A percentile compares a stretch with the other conserved stretches of the same genome.
phyloP scores from a whole-genome alignment of 2,113 vertebrate genomes.

The Macquaria australasica region DNA sequence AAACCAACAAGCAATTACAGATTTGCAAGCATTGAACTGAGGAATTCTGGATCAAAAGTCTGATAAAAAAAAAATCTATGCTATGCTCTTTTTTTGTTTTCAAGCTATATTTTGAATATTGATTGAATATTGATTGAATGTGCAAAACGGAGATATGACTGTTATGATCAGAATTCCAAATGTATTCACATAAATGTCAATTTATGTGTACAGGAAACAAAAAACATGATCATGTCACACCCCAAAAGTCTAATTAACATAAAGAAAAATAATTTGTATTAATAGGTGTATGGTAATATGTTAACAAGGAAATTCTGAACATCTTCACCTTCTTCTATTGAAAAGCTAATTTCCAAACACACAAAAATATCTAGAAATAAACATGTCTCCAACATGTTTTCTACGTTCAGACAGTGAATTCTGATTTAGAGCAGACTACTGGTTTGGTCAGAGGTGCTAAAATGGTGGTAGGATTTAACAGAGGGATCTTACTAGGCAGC shows the following conservation, averaged over 20 bases:
- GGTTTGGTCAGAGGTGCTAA: slow-evolving; percentile 51
- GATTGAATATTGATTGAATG: slow-evolving; percentile 12
- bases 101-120: background rate
- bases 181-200: slow-evolving; percentile 22
- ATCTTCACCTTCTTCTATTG: slow-evolving; percentile 26
- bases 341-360: slow-evolving; percentile 56
- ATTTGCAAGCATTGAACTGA: slow-evolving; percentile 34
- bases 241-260: background rate
- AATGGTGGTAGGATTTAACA: slow-evolving; percentile 63
- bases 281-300: slow-evolving; percentile 51
- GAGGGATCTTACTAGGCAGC: slow-evolving; percentile 84
- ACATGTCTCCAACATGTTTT: slow-evolving; percentile 66
- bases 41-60: slow-evolving; percentile 57
- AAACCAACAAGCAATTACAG: slow-evolving; percentile 58
- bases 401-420: slow-evolving; percentile 48
- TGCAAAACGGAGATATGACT: background rate
- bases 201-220: slow-evolving; percentile 26
- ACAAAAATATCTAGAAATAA: slow-evolving; percentile 56
- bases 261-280: background rate
- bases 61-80: background rate
- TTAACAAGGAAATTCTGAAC: slow-evolving; percentile 42
- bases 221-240: background rate
- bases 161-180: slow-evolving; percentile 54
- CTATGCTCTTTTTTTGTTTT: background rate
- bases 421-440: slow-evolving; percentile 37